Conservation (phyloP, 1,140 invertebrate species). For the Lineus longissimus region DNA sequence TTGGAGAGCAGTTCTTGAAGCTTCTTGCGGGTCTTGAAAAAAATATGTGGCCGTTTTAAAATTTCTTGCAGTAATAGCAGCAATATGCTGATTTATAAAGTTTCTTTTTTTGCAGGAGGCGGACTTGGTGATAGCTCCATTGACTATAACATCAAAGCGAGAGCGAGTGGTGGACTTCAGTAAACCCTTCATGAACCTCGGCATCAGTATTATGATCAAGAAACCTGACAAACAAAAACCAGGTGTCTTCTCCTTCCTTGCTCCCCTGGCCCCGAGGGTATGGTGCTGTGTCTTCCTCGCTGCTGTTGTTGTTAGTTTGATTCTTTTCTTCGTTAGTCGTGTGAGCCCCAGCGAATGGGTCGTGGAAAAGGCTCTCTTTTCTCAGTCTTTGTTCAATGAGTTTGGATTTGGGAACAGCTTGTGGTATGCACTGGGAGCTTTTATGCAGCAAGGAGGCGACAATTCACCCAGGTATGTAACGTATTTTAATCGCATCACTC, state of each 20-base stretch:
- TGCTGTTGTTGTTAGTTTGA: constrained; percentile 79
- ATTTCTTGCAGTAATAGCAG: too few relatives aligned
- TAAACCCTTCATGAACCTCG: constrained; percentile 51
- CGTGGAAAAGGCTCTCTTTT: constrained; percentile 59
- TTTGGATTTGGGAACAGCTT: constrained; percentile 65
- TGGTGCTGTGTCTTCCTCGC: constrained; percentile 48
- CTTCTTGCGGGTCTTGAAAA: too few relatives aligned
- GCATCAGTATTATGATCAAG: constrained; percentile 52
- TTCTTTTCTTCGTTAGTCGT: constrained; percentile 77
- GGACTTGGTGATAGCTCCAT: constrained; percentile 44
- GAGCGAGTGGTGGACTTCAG: constrained; percentile 50
- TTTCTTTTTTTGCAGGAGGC: constrained; percentile 43
- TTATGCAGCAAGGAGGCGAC: constrained; percentile 96
- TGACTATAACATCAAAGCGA: constrained; percentile 45
- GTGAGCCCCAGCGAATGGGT: constrained; percentile 90
- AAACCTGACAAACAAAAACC: constrained; percentile 50
- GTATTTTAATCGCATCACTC: too few relatives aligned
- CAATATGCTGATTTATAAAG: too few relatives aligned
- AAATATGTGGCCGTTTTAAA: too few relatives aligned
- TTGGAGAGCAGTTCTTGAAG: too few relatives aligned
- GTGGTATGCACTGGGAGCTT: constrained; percentile 93
- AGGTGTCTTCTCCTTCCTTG: constrained; percentile 95
- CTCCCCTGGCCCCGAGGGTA: constrained; percentile 82
- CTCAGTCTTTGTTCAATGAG: constrained; percentile 71
- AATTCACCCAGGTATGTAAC: constrained; percentile 78